These are phyloP conservation scores for Piaya cayana DNA, from an alignment of 2,113 vertebrate species.

Conservation along the genomic window DNA sequence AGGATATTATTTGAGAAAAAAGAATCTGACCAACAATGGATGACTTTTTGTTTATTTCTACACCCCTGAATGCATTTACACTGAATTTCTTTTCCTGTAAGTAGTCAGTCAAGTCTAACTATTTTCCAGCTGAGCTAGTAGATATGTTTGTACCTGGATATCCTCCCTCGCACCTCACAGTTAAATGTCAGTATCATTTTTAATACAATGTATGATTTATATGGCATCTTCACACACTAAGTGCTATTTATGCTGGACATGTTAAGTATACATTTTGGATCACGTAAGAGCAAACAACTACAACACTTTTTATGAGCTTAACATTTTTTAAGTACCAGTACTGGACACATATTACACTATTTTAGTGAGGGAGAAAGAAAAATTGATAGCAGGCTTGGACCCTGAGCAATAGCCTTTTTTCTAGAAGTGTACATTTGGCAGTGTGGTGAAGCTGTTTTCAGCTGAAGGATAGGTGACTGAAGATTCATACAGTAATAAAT, in stretches of 20 bases:
- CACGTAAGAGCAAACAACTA: not conserved
- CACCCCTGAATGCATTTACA: not conserved
- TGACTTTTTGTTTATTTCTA: not conserved
- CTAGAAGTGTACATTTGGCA: not conserved
- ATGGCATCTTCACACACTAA: not conserved
- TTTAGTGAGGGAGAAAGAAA: not conserved
- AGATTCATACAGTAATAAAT: not conserved
- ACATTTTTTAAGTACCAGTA: not conserved
- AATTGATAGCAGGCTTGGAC: not conserved
- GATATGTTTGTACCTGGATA: not conserved
- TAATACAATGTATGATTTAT: not conserved
- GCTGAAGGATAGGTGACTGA: not conserved
- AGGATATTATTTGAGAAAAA: slow-evolving; percentile 17
- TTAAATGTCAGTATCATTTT: not conserved
- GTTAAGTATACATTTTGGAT: not conserved
- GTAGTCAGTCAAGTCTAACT: not conserved
- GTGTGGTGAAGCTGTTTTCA: not conserved
- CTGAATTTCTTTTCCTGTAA: not conserved
- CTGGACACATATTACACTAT: not conserved
- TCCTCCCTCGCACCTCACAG: not conserved
- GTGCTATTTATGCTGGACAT: not conserved
- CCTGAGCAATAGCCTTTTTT: not conserved
- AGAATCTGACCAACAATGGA: not conserved
- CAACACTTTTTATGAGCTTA: not conserved
- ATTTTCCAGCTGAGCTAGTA: not conserved